Evolutionary conservation across 2,113 vertebrate genomes (phyloP).

Genomic region (Tamias sibiricus): DNA sequence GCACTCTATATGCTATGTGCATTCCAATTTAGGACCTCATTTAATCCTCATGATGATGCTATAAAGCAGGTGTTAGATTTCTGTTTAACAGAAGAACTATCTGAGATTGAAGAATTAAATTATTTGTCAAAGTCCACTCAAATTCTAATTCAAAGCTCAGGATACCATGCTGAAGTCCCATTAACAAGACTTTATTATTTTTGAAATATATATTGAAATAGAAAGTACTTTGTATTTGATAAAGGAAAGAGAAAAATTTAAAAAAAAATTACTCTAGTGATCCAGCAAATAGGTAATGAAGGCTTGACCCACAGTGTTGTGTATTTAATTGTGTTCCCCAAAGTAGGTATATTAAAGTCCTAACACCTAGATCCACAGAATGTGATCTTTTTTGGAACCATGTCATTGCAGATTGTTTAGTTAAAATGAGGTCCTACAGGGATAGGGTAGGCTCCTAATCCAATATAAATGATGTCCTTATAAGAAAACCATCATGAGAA

Average conservation of each 20-base stretch:
- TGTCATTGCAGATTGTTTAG: neutral
- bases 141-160: neutral
- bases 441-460: neutral
- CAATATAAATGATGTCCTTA: neutral
- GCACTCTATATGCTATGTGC: neutral
- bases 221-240: neutral
- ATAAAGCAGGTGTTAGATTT: neutral
- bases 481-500: neutral
- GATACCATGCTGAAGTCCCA: neutral
- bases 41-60: neutral
- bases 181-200: neutral
- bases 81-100: neutral
- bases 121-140: neutral
- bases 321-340: neutral
- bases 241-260: neutral
- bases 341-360: neutral
- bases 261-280: neutral
- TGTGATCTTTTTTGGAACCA: neutral
- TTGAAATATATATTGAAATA: neutral
- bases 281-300: neutral
- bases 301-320: neutral
- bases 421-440: neutral
- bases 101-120: neutral
- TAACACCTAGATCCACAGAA: neutral
- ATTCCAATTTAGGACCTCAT: neutral